Percentiles rank a stretch among this genome's conserved stretches.
phyloP scores from a whole-genome alignment of 2,888 invertebrate species.

The Macaria notata region DNA sequence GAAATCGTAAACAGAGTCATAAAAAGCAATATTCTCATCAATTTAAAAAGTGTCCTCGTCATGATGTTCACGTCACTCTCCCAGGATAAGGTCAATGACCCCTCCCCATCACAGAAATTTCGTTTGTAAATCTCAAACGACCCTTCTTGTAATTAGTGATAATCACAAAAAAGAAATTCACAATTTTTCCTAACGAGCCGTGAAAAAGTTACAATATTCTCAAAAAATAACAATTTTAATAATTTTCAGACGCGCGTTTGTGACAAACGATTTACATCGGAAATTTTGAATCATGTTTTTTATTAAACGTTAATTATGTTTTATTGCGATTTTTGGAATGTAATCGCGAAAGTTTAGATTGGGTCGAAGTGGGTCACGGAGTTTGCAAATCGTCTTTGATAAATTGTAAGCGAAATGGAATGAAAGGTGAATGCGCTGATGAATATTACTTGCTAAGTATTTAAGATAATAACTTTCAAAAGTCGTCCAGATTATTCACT shows the following conservation, averaged over 20 bases:
- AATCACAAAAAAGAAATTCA: constrained; percentile 58
- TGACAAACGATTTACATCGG: constrained; percentile 13
- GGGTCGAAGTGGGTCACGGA: constrained; percentile 19
- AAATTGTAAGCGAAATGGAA: constrained; percentile 4
- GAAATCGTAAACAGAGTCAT: constrained; percentile 17
- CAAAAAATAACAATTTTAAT: constrained; percentile 4
- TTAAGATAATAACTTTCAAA: not conserved
- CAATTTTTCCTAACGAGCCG: constrained; percentile 51
- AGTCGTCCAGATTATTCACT: not conserved
- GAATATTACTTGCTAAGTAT: not conserved
- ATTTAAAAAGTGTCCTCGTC: constrained; percentile 31
- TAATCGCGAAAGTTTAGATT: constrained; percentile 27
- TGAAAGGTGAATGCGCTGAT: not conserved
- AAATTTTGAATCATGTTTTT: constrained; percentile 20
- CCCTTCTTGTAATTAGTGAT: constrained; percentile 71
- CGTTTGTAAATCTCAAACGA: constrained; percentile 56
- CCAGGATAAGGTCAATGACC: constrained; percentile 61
- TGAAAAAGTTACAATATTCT: constrained; percentile 44
- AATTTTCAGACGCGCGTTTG: constrained; percentile 9
- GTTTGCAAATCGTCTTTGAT: constrained; percentile 13
- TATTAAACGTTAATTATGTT: constrained; percentile 28
- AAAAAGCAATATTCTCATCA: constrained; percentile 27
- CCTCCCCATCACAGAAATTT: constrained; percentile 47
- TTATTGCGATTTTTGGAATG: constrained; percentile 26
- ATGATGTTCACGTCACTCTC: constrained; percentile 42